Conservation (phyloP, 2,888 invertebrate genomes). For the Stenchaetothrips biformis region DNA sequence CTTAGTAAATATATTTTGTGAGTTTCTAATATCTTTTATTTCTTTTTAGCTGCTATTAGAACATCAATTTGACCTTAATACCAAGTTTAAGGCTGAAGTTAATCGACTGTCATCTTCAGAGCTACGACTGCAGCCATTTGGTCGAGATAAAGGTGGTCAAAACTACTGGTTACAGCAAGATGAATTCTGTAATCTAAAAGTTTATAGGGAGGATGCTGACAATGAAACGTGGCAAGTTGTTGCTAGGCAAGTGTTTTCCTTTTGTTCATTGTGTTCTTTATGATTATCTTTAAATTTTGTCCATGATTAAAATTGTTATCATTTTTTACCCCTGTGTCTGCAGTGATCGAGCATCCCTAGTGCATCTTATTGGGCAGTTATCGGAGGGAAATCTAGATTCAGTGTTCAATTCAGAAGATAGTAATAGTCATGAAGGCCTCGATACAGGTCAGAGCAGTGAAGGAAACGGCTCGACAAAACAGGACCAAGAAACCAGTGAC, state of each 20-base stretch:
- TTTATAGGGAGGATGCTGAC: constrained; percentile 93
- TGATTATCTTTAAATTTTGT: constrained; percentile 16
- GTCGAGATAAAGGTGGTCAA: constrained; percentile 84
- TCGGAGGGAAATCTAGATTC: constrained; percentile 63
- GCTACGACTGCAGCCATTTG: constrained; percentile 81
- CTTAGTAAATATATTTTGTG: neutral
- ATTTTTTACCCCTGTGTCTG: constrained; percentile 40
- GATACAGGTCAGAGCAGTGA: neutral
- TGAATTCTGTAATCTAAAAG: constrained; percentile 78
- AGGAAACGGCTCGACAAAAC: neutral
- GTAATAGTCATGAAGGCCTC: constrained; percentile 54
- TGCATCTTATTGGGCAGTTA: constrained; percentile 68
- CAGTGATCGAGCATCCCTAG: constrained; percentile 76
- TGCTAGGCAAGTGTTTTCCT: constrained; percentile 60
- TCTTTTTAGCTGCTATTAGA: constrained; percentile 74
- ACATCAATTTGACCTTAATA: constrained; percentile 90
- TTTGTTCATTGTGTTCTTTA: neutral
- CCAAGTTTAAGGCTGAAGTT: constrained; percentile 85
- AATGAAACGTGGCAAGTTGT: constrained; percentile 94
- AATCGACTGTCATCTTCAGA: constrained; percentile 73
- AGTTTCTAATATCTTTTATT: constrained; percentile 32
- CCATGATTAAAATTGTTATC: constrained; percentile 18
- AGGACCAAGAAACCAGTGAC: neutral
- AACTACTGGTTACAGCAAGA: constrained; percentile 93
- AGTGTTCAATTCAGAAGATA: constrained; percentile 57